Evolutionary conservation across 2,888 invertebrate genomes (phyloP).

Genomic region (Pheosia tremula): DNA sequence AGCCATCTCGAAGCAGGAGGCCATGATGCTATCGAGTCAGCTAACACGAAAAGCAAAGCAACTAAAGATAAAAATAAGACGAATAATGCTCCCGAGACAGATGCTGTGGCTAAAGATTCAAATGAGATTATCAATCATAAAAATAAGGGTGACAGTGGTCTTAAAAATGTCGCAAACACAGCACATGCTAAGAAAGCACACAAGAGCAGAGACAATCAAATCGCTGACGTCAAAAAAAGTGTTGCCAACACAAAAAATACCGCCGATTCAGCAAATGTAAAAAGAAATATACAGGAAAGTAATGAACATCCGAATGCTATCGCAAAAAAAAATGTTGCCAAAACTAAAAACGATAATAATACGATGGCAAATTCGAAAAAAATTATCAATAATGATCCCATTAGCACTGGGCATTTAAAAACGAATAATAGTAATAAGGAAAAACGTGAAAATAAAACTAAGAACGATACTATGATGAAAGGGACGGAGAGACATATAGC

Average conservation of each 20-base stretch:
- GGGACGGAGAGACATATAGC: constrained; percentile 6
- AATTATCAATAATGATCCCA: neutral
- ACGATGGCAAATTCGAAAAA: neutral
- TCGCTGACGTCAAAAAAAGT: neutral
- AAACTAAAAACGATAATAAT: neutral
- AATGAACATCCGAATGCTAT: neutral
- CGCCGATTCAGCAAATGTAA: neutral
- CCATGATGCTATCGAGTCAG: neutral
- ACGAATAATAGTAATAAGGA: neutral
- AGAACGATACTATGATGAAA: neutral
- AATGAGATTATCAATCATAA: neutral
- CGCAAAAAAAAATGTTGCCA: constrained; percentile 6
- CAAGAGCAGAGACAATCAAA: too few species aligned
- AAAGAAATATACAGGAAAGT: neutral
- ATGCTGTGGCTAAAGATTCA: neutral
- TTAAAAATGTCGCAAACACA: too few species aligned
- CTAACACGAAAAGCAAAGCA: neutral
- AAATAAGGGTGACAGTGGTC: neutral
- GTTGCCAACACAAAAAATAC: neutral
- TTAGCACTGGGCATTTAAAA: neutral
- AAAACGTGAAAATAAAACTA: neutral
- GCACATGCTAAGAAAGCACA: too few species aligned
- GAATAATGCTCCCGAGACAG: constrained; percentile 5
- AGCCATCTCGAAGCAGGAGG: neutral
- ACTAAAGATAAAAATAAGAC: constrained; percentile 6